Percentiles rank a stretch among this genome's conserved stretches.
phyloP scores from a whole-genome alignment of 2,888 invertebrate species.

The Latrodectus hesperus region DNA sequence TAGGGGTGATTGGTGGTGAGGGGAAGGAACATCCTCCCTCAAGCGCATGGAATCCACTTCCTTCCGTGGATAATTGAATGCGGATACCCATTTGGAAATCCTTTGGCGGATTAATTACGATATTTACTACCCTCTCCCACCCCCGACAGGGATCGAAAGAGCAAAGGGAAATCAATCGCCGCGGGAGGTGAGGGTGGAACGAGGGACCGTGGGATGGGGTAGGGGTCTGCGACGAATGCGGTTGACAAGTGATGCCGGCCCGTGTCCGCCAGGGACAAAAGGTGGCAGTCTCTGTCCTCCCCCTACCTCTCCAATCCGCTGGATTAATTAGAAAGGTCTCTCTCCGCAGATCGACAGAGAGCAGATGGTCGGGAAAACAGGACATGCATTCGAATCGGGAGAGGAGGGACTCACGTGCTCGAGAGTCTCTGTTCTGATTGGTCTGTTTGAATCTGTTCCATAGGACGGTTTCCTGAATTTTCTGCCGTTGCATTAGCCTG shows the following conservation, averaged over 20 bases:
- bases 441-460: too few relatives aligned
- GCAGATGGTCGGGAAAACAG: slow-evolving; percentile 27
- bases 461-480: too few relatives aligned
- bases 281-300: neutral
- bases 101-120: slow-evolving; percentile 68
- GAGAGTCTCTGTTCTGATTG: too few relatives aligned
- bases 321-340: slow-evolving; percentile 24
- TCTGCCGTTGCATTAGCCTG: too few relatives aligned
- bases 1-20: neutral
- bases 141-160: neutral
- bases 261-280: slow-evolving; percentile 26
- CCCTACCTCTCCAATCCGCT: neutral
- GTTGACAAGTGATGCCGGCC: slow-evolving; percentile 47
- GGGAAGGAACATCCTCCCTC: too few relatives aligned
- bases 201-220: neutral
- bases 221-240: slow-evolving; percentile 34
- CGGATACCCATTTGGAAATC: slow-evolving; percentile 60
- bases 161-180: slow-evolving; percentile 25
- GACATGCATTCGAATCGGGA: neutral
- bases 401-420: too few relatives aligned
- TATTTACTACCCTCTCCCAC: slow-evolving; percentile 44
- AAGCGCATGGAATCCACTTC: slow-evolving; percentile 4
- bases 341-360: slow-evolving; percentile 19
- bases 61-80: slow-evolving; percentile 63
- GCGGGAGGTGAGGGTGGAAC: neutral